These are phyloP conservation scores for Poicephalus gulielmi DNA, from an alignment of 2,113 vertebrate species.

Conservation along the genomic window DNA sequence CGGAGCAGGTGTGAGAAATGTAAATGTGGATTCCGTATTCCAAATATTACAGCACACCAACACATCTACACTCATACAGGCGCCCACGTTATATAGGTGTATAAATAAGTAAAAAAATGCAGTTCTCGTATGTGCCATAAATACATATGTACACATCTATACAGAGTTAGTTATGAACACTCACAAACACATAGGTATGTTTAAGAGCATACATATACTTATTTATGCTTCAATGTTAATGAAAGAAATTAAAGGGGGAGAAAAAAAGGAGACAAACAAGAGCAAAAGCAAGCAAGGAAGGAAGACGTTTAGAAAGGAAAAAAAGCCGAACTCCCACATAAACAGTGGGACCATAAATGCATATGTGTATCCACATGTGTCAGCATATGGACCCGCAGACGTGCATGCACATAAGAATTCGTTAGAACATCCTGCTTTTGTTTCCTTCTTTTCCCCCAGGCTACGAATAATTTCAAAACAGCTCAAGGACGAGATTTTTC, in stretches of 20 bases:
- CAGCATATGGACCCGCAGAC: not conserved
- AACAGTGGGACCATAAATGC: not conserved
- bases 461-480: slow-evolving; percentile 24
- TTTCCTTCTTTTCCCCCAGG: slow-evolving; percentile 6
- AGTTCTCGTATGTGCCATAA: not conserved
- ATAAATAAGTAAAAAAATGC: not conserved
- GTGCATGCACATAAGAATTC: not conserved
- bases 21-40: not conserved
- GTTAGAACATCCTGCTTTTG: slow-evolving; percentile 40
- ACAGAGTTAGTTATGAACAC: not conserved
- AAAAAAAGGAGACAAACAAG: not conserved
- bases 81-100: not conserved
- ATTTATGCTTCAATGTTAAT: not conserved
- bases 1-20: not conserved
- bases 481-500: slow-evolving; percentile 1
- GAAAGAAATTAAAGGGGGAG: not conserved
- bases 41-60: not conserved
- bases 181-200: not conserved
- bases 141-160: not conserved
- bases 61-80: not conserved
- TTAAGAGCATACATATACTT: not conserved
- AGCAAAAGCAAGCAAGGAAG: not conserved
- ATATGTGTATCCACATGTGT: not conserved
- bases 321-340: not conserved
- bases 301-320: not conserved